A percentile compares a stretch with the other conserved stretches of the same genome.
phyloP scores from a whole-genome alignment of 92 coral and sea anemone genomes.

The Nematostella vectensis region DNA sequence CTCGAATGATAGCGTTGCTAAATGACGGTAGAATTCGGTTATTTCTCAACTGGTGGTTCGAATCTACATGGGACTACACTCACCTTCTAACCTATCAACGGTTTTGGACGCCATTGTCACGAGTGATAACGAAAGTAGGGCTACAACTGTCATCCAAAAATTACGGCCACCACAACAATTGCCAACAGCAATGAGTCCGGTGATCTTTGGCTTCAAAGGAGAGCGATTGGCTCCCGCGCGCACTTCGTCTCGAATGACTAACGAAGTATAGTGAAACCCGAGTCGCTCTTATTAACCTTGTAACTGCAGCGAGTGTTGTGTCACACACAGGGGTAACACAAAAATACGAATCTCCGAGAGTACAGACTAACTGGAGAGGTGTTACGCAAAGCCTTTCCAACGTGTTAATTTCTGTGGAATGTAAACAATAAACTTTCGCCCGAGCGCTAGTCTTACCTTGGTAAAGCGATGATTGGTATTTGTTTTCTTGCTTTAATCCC shows the following conservation, averaged over 20 bases:
- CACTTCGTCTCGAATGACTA: slow-evolving; percentile 1
- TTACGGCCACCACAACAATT: not conserved
- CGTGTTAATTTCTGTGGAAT: slow-evolving; percentile 57
- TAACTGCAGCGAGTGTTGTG: not conserved
- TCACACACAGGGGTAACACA: not conserved
- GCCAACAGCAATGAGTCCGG: not conserved
- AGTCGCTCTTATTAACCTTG: too few species aligned
- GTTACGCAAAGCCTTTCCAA: slow-evolving; percentile 20
- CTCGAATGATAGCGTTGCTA: too few species aligned
- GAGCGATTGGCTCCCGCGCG: too few species aligned
- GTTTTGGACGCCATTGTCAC: not conserved
- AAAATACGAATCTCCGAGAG: not conserved
- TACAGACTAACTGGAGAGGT: slow-evolving; percentile 1
- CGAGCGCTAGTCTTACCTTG: slow-evolving; percentile 17
- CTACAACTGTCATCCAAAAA: not conserved
- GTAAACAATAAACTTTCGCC: slow-evolving; percentile 45
- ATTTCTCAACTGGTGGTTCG: not conserved
- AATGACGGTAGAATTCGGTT: too few species aligned
- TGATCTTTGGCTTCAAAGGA: not conserved
- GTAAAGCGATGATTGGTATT: slow-evolving; percentile 13
- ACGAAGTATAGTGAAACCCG: slow-evolving; percentile 1
- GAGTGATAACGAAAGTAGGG: not conserved
- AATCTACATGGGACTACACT: not conserved
- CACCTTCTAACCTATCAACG: not conserved
- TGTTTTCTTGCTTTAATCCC: slow-evolving; percentile 34